Base-by-base conservation (phyloP, 1,140 invertebrate genomes). In the Drosophila melanica region DNA sequence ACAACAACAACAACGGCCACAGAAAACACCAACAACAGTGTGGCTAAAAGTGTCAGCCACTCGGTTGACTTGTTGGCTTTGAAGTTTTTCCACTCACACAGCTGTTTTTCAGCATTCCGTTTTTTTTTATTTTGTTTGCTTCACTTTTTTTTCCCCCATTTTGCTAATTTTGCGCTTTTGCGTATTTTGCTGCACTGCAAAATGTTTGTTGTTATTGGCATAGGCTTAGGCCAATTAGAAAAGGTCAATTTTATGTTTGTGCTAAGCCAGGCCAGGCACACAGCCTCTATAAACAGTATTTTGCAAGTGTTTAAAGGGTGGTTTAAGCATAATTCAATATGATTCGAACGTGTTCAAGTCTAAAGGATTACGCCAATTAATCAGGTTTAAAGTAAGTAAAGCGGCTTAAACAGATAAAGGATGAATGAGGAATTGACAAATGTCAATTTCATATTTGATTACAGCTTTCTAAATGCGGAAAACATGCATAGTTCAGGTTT, bases 41-140 rank as follows among this genome's bases (percentile, higher is more conserved):
- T 65, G 67, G 44, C 59, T 44, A 69, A 66, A 67, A 59, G 69
- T 67, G 69, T 72, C 63, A 58, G 63, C 47, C 64, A 37, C 42
- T 71, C 55, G 54, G 33, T 68, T 71, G 59, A 67, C 69, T 72
- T 67, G 54, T 23, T 37, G 47, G 63, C 72, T 82, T 84, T 84
- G 80, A 84, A 80, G 81, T 81, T 79, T 66, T 39, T 18, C 33
- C 68, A 50, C 50, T 41, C 23, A 39, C 14, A 8, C 33, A 35
- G 33, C 33, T 50, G 45, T 35, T 33, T 59, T 23, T 53, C 44
- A 45, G 20, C 27, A 27, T 5, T 27, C 4, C 23, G 42, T 48
- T 60, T n/a, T 53, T 33, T 54, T 47, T 27, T 10, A 0, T 18
- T 50, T 39, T 50, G 45, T 35, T 33, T 59, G 42, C 4, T 20